Conservation (phyloP, 1,140 invertebrate species). For the Aphelenchoides fujianensis region DNA sequence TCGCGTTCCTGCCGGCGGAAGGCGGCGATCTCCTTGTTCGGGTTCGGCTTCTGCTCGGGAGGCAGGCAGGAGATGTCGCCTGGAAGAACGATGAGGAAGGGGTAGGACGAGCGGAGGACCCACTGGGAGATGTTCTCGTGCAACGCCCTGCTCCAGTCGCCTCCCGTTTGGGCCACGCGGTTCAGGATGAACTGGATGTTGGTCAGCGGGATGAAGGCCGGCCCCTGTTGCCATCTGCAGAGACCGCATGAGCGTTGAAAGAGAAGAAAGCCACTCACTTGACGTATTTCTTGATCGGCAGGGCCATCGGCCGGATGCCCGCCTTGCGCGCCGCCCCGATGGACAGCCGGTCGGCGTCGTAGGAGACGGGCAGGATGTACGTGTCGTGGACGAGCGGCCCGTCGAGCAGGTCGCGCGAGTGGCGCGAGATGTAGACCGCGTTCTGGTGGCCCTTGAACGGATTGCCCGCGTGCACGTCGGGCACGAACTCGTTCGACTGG, state of each 20-base stretch:
- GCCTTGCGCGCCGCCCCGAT: neutral
- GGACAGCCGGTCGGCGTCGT: neutral
- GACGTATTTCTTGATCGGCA: slow-evolving; percentile 25
- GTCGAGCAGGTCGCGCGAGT: slow-evolving; percentile 12
- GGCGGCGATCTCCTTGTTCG: neutral
- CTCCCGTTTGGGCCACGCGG: slow-evolving; percentile 21
- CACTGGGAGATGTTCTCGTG: neutral
- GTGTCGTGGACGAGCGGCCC: slow-evolving; percentile 17
- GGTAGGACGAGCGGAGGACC: neutral
- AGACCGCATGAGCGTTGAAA: neutral
- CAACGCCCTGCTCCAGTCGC: slow-evolving; percentile 12
- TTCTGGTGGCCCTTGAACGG: neutral
- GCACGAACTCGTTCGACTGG: neutral
- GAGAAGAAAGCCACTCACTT: slow-evolving; percentile 1
- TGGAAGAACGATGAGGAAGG: neutral
- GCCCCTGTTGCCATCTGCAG: slow-evolving; percentile 19
- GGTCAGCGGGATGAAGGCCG: slow-evolving; percentile 6
- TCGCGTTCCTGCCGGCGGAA: neutral
- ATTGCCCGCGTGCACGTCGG: neutral
- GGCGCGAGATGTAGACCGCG: slow-evolving; percentile 15
- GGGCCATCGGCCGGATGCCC: slow-evolving; percentile 3
- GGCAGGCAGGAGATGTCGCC: neutral
- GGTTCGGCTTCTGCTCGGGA: neutral
- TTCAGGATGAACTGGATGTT: slow-evolving; percentile 14
- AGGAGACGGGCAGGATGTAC: slow-evolving; percentile 23